These are phyloP conservation scores for Burhinus bistriatus DNA, from an alignment of 2,113 vertebrate genomes.

Conservation along the genomic window DNA sequence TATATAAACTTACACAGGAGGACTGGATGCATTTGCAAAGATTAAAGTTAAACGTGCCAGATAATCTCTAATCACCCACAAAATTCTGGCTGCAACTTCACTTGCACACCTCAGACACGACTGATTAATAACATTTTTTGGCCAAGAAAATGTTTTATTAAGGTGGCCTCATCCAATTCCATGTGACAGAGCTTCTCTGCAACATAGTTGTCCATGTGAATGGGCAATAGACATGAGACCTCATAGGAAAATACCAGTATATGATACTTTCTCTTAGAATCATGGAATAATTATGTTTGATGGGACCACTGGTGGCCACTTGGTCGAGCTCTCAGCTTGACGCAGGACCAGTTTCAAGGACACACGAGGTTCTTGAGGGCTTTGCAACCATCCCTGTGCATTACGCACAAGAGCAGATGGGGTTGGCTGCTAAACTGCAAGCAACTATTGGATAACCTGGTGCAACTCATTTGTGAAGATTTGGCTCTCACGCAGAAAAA, in stretches of 20 bases:
- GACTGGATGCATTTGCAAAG: neutral
- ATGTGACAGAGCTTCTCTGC: neutral
- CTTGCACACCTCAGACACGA: neutral
- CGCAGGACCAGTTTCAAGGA: neutral
- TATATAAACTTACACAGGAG: neutral
- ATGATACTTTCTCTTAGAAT: neutral
- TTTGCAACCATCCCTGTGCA: neutral
- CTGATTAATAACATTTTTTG: neutral
- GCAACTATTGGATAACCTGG: neutral
- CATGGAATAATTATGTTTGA: neutral
- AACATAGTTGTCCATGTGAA: neutral
- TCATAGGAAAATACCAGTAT: neutral
- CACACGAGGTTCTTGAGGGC: neutral
- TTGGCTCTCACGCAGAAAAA: neutral
- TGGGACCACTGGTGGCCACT: neutral
- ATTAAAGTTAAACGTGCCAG: neutral
- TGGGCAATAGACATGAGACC: neutral
- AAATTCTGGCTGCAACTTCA: neutral
- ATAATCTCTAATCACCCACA: neutral
- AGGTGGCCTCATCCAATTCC: neutral
- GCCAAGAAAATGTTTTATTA: neutral
- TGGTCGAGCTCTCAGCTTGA: neutral
- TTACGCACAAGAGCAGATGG: neutral
- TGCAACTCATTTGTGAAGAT: neutral
- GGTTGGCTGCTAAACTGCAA: neutral